A percentile compares a stretch with the other conserved stretches of the same genome.
phyloP scores from a whole-genome alignment of 2,888 invertebrate genomes.

The Ectemnius lituratus region DNA sequence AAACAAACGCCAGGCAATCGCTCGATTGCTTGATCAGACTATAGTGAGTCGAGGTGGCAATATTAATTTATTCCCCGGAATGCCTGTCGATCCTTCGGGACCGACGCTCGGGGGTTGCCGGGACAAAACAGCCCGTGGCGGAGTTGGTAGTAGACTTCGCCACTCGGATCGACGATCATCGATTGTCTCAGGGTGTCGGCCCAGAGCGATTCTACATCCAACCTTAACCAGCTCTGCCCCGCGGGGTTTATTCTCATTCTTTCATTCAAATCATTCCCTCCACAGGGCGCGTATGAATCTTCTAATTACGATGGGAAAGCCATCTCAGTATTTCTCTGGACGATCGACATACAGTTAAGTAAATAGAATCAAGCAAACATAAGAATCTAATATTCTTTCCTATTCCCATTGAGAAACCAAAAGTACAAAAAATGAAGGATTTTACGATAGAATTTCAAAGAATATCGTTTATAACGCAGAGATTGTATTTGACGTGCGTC shows the following conservation, averaged over 20 bases:
- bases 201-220: slow-evolving; percentile 47
- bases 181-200: slow-evolving; percentile 51
- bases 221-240: slow-evolving; percentile 50
- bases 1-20: slow-evolving; percentile 61
- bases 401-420: too few relatives aligned
- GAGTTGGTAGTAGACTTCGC: slow-evolving; percentile 14
- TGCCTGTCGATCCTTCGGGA: slow-evolving; percentile 50
- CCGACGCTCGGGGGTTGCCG: background rate
- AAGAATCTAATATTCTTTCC: too few relatives aligned
- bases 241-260: slow-evolving; percentile 27
- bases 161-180: slow-evolving; percentile 55
- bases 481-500: too few relatives aligned
- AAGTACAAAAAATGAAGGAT: too few relatives aligned
- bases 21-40: slow-evolving; percentile 62
- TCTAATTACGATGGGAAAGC: too few relatives aligned
- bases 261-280: too few relatives aligned
- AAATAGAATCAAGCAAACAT: too few relatives aligned
- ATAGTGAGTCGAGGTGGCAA: slow-evolving; percentile 66
- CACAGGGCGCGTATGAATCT: too few relatives aligned
- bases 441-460: too few relatives aligned
- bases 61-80: slow-evolving; percentile 66
- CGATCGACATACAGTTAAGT: too few relatives aligned
- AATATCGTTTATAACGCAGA: too few relatives aligned
- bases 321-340: too few relatives aligned
- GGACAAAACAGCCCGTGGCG: background rate